phyloP scores from a whole-genome alignment of 2,797 vertebrate species.

The Xenops minutus region DNA sequence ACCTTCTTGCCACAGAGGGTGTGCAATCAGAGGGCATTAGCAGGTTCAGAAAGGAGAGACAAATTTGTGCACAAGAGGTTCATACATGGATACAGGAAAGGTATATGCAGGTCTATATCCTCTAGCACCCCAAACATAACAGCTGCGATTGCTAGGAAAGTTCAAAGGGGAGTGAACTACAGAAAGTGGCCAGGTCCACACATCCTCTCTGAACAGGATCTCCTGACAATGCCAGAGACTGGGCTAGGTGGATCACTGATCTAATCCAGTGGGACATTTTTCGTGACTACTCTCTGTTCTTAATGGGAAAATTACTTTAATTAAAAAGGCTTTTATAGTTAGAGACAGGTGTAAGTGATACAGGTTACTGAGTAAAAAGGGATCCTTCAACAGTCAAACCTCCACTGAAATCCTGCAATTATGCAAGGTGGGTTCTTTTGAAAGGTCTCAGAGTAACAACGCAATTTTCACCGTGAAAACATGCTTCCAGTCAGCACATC shows the following conservation, averaged over 20 bases:
- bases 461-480: background rate
- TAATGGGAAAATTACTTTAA: conserved; percentile 8
- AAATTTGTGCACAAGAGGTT: background rate
- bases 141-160: background rate
- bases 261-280: background rate
- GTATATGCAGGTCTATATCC: background rate
- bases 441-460: conserved; percentile 23
- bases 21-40: background rate
- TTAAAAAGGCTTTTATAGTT: conserved; percentile 28
- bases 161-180: background rate
- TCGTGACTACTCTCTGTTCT: background rate
- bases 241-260: background rate
- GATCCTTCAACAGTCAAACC: background rate
- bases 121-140: background rate
- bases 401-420: background rate
- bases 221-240: background rate
- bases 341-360: background rate
- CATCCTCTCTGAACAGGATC: background rate
- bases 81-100: background rate
- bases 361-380: background rate
- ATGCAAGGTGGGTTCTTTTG: background rate
- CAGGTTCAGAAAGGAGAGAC: background rate
- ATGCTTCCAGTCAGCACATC: conserved; percentile 16
- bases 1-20: background rate
- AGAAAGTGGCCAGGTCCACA: background rate